These are phyloP conservation scores for Agrotis exclamationis DNA, from an alignment of 2,888 invertebrate species.

Conservation along the genomic window DNA sequence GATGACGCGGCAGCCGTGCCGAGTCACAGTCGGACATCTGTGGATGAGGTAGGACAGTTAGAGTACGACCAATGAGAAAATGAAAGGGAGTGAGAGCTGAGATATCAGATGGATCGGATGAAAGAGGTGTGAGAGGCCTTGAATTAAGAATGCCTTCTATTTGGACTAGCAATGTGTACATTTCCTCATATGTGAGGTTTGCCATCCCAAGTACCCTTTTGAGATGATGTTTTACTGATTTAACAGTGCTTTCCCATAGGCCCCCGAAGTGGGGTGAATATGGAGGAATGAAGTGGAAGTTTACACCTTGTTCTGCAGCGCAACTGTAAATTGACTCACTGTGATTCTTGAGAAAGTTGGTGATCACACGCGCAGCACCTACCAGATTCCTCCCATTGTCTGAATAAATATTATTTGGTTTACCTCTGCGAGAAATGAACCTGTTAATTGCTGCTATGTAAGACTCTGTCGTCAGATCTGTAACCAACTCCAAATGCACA, in stretches of 20 bases:
- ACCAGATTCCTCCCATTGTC: slow-evolving; percentile 1
- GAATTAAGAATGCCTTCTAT: too few species aligned
- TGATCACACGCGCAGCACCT: slow-evolving; percentile 15
- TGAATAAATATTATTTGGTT: slow-evolving; percentile 13
- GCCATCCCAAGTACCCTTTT: too few species aligned
- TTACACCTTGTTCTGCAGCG: too few species aligned
- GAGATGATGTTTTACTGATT: too few species aligned
- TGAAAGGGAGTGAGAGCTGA: neutral
- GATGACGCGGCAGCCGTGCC: neutral
- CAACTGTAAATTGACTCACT: too few species aligned
- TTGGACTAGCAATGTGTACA: too few species aligned
- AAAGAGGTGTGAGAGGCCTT: too few species aligned
- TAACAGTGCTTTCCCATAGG: too few species aligned
- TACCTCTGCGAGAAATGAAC: slow-evolving; percentile 19
- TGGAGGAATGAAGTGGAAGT: too few species aligned
- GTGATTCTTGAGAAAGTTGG: neutral
- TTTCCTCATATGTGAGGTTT: too few species aligned
- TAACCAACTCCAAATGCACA: slow-evolving; percentile 15
- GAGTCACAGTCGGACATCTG: neutral
- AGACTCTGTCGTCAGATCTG: slow-evolving; percentile 10
- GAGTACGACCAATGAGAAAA: neutral
- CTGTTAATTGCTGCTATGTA: slow-evolving; percentile 19
- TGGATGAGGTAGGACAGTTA: neutral
- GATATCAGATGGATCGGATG: too few species aligned
- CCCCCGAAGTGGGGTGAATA: too few species aligned